Base-by-base conservation (phyloP, 1,140 invertebrate genomes). In the Cherax quadricarinatus region DNA sequence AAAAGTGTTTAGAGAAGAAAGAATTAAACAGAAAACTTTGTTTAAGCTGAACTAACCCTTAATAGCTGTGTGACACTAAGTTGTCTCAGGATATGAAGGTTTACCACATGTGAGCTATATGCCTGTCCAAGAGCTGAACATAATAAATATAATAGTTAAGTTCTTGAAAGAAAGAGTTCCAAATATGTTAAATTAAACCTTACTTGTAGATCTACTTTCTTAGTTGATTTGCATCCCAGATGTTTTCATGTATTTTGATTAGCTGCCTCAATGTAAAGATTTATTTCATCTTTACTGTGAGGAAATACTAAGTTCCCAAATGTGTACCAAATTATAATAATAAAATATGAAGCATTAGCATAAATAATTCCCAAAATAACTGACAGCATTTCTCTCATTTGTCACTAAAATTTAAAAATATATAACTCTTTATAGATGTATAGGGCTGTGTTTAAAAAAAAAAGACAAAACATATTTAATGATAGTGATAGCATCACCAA, bases 361-460 rank as follows among this genome's bases (percentile, higher is more conserved):
- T 41, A 41, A 41, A 41, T 41, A 3, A 57, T 57, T 3, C 53
- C 14, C 14, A 57, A 57, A 57, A 66, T 16, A 66, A 66, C 3
- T 66, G 14, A 5, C 62, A 66, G 62, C 62, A 66, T 66, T 21
- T 66, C 62, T 21, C 62, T 66, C 62, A 66, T 66, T 66, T 66
- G 62, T 18, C 18, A 66, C 62, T 18, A 18, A 66, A 18, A 6
- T 18, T 18, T 6, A 66, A 66, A 66, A 66, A 21, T 21, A 66
- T 66, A 18, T 21, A 66, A 16, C 5, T 16, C 14, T 66, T 49
- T 81, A 51, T 81, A 5, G 21, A 51, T 81, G 7, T 81, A 75
- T 80, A 21, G 30, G 49, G 41, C 18, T 88, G 51, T 88, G 53
- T 88, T 70, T 4, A 85, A 62, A 48, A 84, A n/a, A 21, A 21